Evolutionary conservation across 1,140 invertebrate genomes (phyloP), one percentile per base, ranked within the genome.

Genomic region (Cydia pomonella): DNA sequence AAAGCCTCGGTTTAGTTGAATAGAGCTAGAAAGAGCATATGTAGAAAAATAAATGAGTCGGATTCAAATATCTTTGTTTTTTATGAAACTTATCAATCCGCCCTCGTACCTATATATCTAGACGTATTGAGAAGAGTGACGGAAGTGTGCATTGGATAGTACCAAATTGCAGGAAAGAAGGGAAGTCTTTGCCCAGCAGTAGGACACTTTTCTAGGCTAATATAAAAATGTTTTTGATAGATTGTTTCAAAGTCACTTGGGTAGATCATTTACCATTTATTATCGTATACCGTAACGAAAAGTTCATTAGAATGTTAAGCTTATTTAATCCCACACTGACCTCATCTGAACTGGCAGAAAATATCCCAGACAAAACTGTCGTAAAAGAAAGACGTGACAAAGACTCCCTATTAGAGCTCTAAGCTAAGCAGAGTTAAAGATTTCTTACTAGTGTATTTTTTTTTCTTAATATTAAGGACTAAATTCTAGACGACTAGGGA

Each of bases 311-410:
- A 59, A 59, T 59, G 21, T 59, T 59, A 59, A 59, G 1, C n/a
- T 9, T 23, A 59, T 13, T 53, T 69, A 69, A 38, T 38, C 33
- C n/a, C 29, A 7, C 64, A 41, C n/a, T 69, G 64, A 69, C 64
- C 64, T 38, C 2, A 33, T 69, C 27, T 33, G 33, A 38, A 12
- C 64, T 29, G 16, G 63, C 4, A 66, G 25, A 33, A 41, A 9
- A 69, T 18, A 69, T 38, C 29, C 29, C 21, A 69, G 64, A 69
- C 64, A 38, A 41, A 16, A 69, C 33, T 69, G n/a, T 33, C 64
- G 64, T 69, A 69, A 69, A 69, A 69, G 29, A 18, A 69, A 69
- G 16, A 69, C 64, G 64, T 69, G 64, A 69, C 64, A 69, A 33
- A 38, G 18, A 18, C 18, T 69, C 29, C 23, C 29, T 21, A 69